Evolutionary conservation across 1,140 invertebrate species (phyloP), one percentile per base, ranked within the genome.

Genomic region (Pseudachorutes palmiensis): DNA sequence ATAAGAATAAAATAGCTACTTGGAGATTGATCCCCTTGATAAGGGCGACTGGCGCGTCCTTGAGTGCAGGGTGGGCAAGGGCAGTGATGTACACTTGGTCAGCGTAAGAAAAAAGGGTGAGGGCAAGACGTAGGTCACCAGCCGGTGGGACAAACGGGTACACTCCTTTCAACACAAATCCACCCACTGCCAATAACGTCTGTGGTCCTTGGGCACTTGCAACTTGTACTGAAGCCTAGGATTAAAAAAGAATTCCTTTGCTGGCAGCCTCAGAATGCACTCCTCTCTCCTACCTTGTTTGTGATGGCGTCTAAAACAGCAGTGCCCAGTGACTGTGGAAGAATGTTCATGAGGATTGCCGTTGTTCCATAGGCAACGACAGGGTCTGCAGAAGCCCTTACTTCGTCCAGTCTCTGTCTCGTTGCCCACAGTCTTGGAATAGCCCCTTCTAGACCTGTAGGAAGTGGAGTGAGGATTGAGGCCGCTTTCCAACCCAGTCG

Each of bases 341-440:
- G 65, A 62, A 67, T 57, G 55, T 69, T 73, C 69, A 78, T 74
- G 14, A 81, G 74, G 48, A 77, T 77, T 68, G 79, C 77, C 29
- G 82, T 77, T 26, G 79, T 79, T 0, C 79, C 79, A 69, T 80
- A 82, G 64, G 82, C 78, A 2, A 84, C 78, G 29, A 82, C 80
- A 0, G 81, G 78, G 67, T 83, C 81, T 2, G 82, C 78, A 45
- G 80, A 81, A 1, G 78, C 76, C 72, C 82, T 80, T 30, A 83
- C 75, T 28, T 81, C 76, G 33, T 82, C 80, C 76, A 84, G 78
- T 5, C 76, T 74, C 48, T 79, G 75, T 36, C 82, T 78, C 24
- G 83, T 79, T 33, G 80, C 80, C 84, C 84, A 85, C 2, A 85
- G 77, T n/a, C 83, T 75, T 12, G 84, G 84, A 55, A 85, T 81